These are phyloP conservation scores for Corythornis vintsioides DNA, from an alignment of 2,113 vertebrate species.

Conservation along the genomic window DNA sequence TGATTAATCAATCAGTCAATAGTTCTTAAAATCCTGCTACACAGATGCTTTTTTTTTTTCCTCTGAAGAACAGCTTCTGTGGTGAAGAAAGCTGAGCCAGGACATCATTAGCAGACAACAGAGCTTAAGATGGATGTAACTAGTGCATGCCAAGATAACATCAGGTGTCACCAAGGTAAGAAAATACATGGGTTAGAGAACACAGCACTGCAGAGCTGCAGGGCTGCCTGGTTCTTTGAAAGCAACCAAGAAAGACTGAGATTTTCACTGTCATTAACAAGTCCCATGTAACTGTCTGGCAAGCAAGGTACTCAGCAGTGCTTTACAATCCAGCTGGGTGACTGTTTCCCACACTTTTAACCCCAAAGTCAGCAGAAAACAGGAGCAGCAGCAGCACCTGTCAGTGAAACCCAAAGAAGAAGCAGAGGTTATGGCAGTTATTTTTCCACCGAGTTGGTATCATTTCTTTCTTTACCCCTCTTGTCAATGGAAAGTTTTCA, in stretches of 20 bases:
- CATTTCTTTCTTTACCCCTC: background rate
- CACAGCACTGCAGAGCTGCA: background rate
- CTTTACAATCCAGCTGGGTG: background rate
- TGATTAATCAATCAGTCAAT: background rate
- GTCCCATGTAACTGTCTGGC: fast-evolving
- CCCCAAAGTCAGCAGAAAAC: background rate
- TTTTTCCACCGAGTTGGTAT: background rate
- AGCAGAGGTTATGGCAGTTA: background rate
- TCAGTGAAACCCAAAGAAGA: background rate
- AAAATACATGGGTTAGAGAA: background rate
- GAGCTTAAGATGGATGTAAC: background rate
- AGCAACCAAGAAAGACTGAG: background rate
- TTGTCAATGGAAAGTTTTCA: background rate
- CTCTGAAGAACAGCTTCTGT: background rate
- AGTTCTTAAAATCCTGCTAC: background rate
- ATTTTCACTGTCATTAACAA: fast-evolving
- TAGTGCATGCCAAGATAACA: background rate
- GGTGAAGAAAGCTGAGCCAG: background rate
- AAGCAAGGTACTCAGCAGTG: background rate
- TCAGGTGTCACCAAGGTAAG: background rate
- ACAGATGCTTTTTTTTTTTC: background rate
- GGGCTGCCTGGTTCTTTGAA: background rate
- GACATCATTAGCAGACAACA: background rate
- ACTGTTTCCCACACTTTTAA: background rate
- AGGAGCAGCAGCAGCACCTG: slow-evolving; percentile 12